A percentile compares a stretch with the other conserved stretches of the same genome.
Conservation (phyloP, 2,113 vertebrate genomes). For the human (Homo sapiens) region GRCh38 chr3:60618001-60618500, state of each 20-base stretch:
- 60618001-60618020: slow-evolving; percentile 84
- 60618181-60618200: neutral
- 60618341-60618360: neutral
- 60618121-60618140: neutral
- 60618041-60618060: slow-evolving; percentile 80
- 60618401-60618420: no score
- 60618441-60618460: no score
- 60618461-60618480: no score
- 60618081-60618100: neutral
- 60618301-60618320: neutral
- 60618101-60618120: neutral
- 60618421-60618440: no score
- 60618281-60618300: neutral
- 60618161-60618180: neutral
- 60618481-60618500: no score
- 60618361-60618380: no score
- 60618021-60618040: slow-evolving; percentile 84
- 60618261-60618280: neutral
- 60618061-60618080: slow-evolving; percentile 82
- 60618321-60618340: neutral
- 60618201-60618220: slow-evolving; percentile 1
- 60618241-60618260: neutral
- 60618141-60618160: slow-evolving; percentile 18
- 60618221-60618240: neutral
- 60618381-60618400: no score